phyloP scores from a whole-genome alignment of 1,140 invertebrate species.

The Ruditapes philippinarum region DNA sequence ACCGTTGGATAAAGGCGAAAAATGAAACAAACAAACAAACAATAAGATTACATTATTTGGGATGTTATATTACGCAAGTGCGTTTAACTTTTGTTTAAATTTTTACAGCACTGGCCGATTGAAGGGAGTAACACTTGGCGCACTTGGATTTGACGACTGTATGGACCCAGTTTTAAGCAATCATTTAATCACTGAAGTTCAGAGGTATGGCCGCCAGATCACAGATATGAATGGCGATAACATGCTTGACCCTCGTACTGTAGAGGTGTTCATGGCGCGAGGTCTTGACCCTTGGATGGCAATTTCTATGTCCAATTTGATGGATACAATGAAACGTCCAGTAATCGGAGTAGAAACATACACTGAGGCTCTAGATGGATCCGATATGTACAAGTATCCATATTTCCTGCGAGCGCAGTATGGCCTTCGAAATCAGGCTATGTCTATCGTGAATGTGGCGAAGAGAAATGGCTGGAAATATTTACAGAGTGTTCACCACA shows the following conservation, averaged over 20 bases:
- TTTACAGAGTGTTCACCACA: slow-evolving; percentile 76
- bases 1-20: no score
- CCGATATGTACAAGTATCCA: slow-evolving; percentile 90
- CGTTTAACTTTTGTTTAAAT: no score
- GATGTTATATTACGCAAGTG: no score
- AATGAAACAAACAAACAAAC: no score
- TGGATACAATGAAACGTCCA: slow-evolving; percentile 90
- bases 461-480: slow-evolving; percentile 79
- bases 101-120: slow-evolving; percentile 73
- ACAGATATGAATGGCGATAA: slow-evolving; percentile 69
- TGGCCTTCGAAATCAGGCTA: slow-evolving; percentile 92
- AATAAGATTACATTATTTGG: no score
- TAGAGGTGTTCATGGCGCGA: slow-evolving; percentile 79
- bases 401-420: slow-evolving; percentile 93
- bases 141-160: slow-evolving; percentile 83
- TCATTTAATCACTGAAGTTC: slow-evolving; percentile 74
- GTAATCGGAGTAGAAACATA: slow-evolving; percentile 92
- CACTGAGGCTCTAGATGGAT: slow-evolving; percentile 78
- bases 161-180: slow-evolving; percentile 66
- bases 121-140: slow-evolving; percentile 90
- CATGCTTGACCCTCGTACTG: slow-evolving; percentile 73
- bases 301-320: slow-evolving; percentile 78
- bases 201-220: slow-evolving; percentile 71
- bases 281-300: slow-evolving; percentile 58
- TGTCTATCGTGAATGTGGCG: slow-evolving; percentile 88